Evolutionary conservation across 1,140 invertebrate species (phyloP).

Genomic region (Spodoptera frugiperda): DNA sequence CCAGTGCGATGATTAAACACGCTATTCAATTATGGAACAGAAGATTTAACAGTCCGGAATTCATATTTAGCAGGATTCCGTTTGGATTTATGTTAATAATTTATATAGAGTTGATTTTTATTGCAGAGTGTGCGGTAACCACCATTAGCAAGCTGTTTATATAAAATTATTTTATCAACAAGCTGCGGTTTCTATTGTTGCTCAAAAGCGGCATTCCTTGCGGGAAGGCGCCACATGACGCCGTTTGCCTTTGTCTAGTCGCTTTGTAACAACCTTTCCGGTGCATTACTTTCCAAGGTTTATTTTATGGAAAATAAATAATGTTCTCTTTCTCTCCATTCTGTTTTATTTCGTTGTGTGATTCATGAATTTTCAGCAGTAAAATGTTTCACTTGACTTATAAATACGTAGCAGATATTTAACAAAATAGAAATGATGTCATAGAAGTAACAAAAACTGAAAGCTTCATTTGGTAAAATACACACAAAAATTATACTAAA

Average conservation of each 20-base stretch:
- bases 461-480: no score
- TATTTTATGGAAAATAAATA: slow-evolving; percentile 29
- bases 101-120: not conserved
- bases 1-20: not conserved
- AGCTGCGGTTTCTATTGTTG: slow-evolving; percentile 12
- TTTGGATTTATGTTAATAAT: not conserved
- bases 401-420: no score
- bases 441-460: no score
- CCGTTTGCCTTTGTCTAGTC: slow-evolving; percentile 39
- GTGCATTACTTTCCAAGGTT: slow-evolving; percentile 42
- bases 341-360: not conserved
- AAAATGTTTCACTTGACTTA: no score
- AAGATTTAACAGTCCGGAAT: not conserved
- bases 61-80: not conserved
- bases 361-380: no score
- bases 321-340: not conserved
- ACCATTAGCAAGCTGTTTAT: slow-evolving; percentile 8
- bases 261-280: slow-evolving; percentile 43
- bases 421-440: no score
- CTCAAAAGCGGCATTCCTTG: not conserved
- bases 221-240: slow-evolving; percentile 47
- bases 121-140: not conserved
- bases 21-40: slow-evolving; percentile 2
- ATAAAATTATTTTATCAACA: slow-evolving; percentile 30
- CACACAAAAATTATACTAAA: no score